These are phyloP conservation scores for Dione vanillae DNA, from an alignment of 2,888 invertebrate species.

Conservation along the genomic window DNA sequence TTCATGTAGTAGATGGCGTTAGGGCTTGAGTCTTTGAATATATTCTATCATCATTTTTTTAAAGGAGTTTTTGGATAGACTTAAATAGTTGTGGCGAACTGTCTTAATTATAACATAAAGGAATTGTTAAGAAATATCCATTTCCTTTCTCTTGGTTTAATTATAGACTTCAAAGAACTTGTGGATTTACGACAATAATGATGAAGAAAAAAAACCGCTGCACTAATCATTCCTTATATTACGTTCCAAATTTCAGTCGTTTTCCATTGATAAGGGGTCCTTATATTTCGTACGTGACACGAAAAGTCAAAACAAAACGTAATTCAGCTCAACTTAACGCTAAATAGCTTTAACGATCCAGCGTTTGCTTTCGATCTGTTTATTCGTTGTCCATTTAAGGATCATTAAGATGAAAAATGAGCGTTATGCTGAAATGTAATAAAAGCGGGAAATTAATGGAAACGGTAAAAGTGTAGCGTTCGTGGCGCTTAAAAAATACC, in stretches of 20 bases:
- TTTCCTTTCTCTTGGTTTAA: background rate
- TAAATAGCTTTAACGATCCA: slow-evolving; percentile 47
- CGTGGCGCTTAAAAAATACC: slow-evolving; percentile 80
- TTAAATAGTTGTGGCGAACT: background rate
- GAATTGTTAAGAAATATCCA: background rate
- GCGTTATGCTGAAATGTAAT: slow-evolving; percentile 32
- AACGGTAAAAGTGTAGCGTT: slow-evolving; percentile 60
- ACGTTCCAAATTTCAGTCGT: slow-evolving; percentile 5
- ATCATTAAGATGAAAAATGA: slow-evolving; percentile 24
- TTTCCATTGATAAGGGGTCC: slow-evolving; percentile 25
- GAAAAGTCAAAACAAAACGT: slow-evolving; percentile 45
- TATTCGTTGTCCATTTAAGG: slow-evolving; percentile 42
- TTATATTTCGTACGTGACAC: slow-evolving; percentile 33
- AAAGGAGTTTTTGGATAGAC: background rate
- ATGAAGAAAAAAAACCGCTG: background rate
- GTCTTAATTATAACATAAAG: too few species aligned
- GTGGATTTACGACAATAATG: background rate
- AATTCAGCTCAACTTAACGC: slow-evolving; percentile 46
- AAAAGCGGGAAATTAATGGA: slow-evolving; percentile 45
- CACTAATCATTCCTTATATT: background rate
- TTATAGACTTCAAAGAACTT: background rate
- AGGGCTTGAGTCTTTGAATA: background rate
- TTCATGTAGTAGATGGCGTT: background rate
- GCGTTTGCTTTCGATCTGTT: slow-evolving; percentile 44
- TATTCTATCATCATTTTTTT: background rate